Evolutionary conservation across 2,797 vertebrate genomes (phyloP).

Genomic region (Enteromius unitaeniatus): DNA sequence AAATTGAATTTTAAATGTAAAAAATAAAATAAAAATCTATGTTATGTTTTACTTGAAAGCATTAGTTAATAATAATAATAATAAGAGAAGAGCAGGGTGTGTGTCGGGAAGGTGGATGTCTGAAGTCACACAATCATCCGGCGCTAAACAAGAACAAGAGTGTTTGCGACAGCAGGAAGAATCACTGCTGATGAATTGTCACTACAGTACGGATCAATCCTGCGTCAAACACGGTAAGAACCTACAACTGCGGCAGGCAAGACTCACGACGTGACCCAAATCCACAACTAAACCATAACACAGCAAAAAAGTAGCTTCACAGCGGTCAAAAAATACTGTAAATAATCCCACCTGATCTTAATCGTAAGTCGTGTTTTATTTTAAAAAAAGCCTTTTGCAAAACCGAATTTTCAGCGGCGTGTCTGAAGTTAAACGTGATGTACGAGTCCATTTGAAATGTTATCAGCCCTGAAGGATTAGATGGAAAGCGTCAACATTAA

Average conservation of each 20-base stretch:
- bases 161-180: conserved; percentile 26
- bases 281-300: neutral
- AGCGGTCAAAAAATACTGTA: neutral
- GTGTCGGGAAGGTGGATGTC: neutral
- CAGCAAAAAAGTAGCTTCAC: neutral
- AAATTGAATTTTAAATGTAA: neutral
- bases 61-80: no score
- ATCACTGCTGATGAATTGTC: conserved; percentile 50
- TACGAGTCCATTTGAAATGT: conserved; percentile 1
- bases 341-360: neutral
- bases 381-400: no score
- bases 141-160: neutral
- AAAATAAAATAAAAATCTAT: neutral
- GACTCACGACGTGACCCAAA: neutral
- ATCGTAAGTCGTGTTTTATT: neutral
- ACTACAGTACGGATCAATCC: conserved; percentile 43
- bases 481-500: conserved; percentile 26
- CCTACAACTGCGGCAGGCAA: neutral
- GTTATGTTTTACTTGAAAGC: neutral
- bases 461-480: conserved; percentile 12
- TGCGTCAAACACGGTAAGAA: neutral
- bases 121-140: neutral
- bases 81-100: no score
- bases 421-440: conserved; percentile 16
- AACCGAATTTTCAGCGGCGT: neutral